These are phyloP conservation scores for Ceratosolen fusciceps DNA, from an alignment of 1,140 invertebrate species.

Conservation along the genomic window DNA sequence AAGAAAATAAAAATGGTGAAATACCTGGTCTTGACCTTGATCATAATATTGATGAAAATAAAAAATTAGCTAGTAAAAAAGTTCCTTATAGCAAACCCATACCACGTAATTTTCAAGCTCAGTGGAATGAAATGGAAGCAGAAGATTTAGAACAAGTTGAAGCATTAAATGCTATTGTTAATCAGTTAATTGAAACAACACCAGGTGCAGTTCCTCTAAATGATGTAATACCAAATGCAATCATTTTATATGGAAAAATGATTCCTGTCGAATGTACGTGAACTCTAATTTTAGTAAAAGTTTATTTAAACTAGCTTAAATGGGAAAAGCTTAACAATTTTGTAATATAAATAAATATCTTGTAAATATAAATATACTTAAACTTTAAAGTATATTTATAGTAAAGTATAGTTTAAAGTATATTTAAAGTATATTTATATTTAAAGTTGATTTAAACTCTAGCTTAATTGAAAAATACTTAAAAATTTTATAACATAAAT, in stretches of 20 bases:
- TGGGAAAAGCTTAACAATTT: not conserved
- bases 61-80: constrained; percentile 80
- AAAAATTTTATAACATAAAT: too few species aligned
- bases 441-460: too few species aligned
- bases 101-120: constrained; percentile 94
- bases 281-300: not conserved
- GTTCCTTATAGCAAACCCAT: constrained; percentile 96
- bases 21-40: constrained; percentile 93
- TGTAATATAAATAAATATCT: too few species aligned
- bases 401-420: too few species aligned
- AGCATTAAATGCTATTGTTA: constrained; percentile 76
- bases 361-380: too few species aligned
- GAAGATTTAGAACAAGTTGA: constrained; percentile 74
- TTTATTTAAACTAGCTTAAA: not conserved
- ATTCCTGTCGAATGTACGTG: constrained; percentile 80
- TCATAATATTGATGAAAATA: constrained; percentile 79
- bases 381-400: too few species aligned
- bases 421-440: not conserved
- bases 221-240: constrained; percentile 81
- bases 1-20: constrained; percentile 63
- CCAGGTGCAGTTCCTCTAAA: constrained; percentile 79
- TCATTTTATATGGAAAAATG: constrained; percentile 85
- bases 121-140: constrained; percentile 89
- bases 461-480: too few species aligned
- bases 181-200: constrained; percentile 80